Base-by-base conservation (phyloP, 1,140 invertebrate genomes). In the Elymnias hypermnestra region DNA sequence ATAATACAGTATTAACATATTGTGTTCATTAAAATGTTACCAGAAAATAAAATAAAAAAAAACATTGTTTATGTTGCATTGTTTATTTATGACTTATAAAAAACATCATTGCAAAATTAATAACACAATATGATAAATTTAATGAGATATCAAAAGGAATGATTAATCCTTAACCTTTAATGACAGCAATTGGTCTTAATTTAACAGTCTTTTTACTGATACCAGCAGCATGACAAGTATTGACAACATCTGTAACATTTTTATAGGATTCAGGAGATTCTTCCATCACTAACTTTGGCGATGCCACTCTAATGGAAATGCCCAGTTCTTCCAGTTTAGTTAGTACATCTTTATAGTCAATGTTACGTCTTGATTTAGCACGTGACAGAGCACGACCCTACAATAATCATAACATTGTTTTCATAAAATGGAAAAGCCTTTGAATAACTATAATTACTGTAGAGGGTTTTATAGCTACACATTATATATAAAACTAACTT, bases 181-280 rank as follows among this genome's bases (percentile, higher is more conserved):
- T 99, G 13, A 99, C 98, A 26, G 97, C 98, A 75, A 99, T 98
- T 1, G 98, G 98, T 66, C 96, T 89, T 54, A 99, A 88, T 88
- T 99, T 99, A 14, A 99, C 94, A 72, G 95, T 94, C 79, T 99
- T 99, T 71, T 97, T 96, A 64, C 97, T 98, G 14, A 99, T 99
- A 15, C 98, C 98, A 44, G 97, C 98, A 28, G 91, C 92, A 81
- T 99, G 97, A 78, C 98, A 99, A 3, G 98, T 99, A 82, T 99
- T 91, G 0, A 99, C 98, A 29, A 99, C 98, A 89, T 99, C 98
- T 1, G 97, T 99, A 0, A 99, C 98, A 90, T 99, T 97, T 87
- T 99, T 99, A 82, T 99, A 99, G 0, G 97, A 99, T 81, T 99
- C 97, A 0, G 98, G 98, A 31, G 98, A 96, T 89, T 99, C 98